phyloP scores from a whole-genome alignment of 2,888 invertebrate species.

The Orchesellides sinensis region DNA sequence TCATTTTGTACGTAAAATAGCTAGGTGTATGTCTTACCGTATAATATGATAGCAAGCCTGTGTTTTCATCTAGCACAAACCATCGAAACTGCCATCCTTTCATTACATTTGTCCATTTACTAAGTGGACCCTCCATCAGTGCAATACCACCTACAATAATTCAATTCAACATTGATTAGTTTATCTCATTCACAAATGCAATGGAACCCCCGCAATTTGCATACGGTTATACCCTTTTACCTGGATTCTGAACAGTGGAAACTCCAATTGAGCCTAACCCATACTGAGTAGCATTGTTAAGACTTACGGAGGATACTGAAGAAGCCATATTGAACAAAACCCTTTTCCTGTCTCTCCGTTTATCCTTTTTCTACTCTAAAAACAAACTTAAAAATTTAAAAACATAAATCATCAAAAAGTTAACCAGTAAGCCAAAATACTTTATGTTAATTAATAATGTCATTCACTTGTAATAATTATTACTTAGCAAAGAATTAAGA shows the following conservation, averaged over 20 bases:
- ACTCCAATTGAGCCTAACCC: slow-evolving; percentile 14
- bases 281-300: slow-evolving; percentile 24
- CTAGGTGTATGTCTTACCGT: slow-evolving; percentile 94
- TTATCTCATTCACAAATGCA: too few relatives aligned
- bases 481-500: too few relatives aligned
- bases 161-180: not conserved
- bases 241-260: slow-evolving; percentile 30
- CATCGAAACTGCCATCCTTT: slow-evolving; percentile 99
- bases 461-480: too few relatives aligned
- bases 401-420: too few relatives aligned
- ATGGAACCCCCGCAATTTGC: too few relatives aligned
- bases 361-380: too few relatives aligned
- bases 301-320: slow-evolving; percentile 34
- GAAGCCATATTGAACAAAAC: slow-evolving; percentile 42
- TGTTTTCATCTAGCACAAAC: slow-evolving; percentile 98
- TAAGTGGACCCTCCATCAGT: slow-evolving; percentile 92
- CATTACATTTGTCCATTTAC: slow-evolving; percentile 99
- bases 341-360: too few relatives aligned
- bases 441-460: too few relatives aligned
- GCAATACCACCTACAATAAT: slow-evolving; percentile 42
- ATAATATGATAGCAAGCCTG: slow-evolving; percentile 96
- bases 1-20: too few relatives aligned
- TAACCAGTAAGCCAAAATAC: too few relatives aligned
- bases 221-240: too few relatives aligned
- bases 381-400: too few relatives aligned